A percentile compares a stretch with the other conserved stretches of the same genome.
Conservation (phyloP, 2,113 vertebrate species). For the Microtus oregoni region DNA sequence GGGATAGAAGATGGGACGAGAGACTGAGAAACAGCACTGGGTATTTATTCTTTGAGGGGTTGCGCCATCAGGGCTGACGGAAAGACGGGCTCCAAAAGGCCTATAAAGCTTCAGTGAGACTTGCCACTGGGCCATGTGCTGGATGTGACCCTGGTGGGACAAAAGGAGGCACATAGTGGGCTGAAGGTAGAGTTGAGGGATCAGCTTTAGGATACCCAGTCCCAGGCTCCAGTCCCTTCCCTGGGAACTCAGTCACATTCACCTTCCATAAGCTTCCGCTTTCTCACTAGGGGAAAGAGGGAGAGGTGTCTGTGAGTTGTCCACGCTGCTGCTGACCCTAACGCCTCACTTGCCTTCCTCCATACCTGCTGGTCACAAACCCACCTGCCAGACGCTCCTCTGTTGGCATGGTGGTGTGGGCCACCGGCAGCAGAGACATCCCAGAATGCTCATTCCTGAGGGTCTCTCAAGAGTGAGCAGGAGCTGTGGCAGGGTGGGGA, state of each 20-base stretch:
- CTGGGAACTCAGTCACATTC: not conserved
- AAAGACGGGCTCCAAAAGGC: not conserved
- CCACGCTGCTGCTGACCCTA: not conserved
- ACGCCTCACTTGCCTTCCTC: not conserved
- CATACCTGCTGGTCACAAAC: not conserved
- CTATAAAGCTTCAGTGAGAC: not conserved
- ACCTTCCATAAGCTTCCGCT: not conserved
- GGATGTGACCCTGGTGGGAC: not conserved
- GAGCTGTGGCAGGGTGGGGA: not conserved
- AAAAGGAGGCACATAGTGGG: not conserved
- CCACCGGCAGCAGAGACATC: not conserved
- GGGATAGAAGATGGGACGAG: not conserved
- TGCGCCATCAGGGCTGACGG: not conserved
- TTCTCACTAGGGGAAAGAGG: not conserved
- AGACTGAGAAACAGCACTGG: not conserved
- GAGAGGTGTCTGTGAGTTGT: no score
- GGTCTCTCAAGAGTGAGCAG: not conserved
- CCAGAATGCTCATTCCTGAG: not conserved
- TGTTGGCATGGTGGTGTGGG: not conserved
- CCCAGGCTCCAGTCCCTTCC: not conserved
- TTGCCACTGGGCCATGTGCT: not conserved
- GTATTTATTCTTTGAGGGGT: not conserved
- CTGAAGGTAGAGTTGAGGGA: not conserved
- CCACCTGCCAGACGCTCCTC: not conserved
- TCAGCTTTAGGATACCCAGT: not conserved